Base-by-base conservation (phyloP, 1,140 invertebrate genomes). In the Drosophila kanapiae region DNA sequence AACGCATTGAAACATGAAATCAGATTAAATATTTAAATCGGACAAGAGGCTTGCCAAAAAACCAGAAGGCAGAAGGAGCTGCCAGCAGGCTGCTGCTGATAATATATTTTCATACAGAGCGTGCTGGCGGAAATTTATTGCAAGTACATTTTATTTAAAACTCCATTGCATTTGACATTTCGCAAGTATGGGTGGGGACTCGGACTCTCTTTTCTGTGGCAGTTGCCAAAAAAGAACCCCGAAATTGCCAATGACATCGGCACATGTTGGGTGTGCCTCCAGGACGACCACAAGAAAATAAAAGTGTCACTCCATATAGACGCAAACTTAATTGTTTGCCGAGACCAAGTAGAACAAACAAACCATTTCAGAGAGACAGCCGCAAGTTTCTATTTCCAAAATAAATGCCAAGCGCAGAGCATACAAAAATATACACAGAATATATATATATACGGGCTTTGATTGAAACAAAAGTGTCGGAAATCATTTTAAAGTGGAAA, bases 11-110 rank as follows among this genome's bases (percentile, higher is more conserved):
- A 91, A 77, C 70, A 84, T 88, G 72, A 88, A 88, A 88, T 90
- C 85, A 81, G 82, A 80, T 91, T 91, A 91, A 86, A 91, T 91
- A 91, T 91, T 91, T 91, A 91, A 91, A 91, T 80, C 72, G 60
- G 63, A 59, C 65, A 64, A 77, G 58, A 75, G 83, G 83, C 79
- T 71, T 47, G 67, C 75, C 83, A 79, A 76, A 78, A 79, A 45
- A 64, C 48, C 42, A 72, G 43, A 10, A 56, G 40, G 51, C 45
- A 60, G 42, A 13, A 58, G 42, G 16, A 54, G 47, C 56, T 64
- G 35, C 58, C 38, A 47, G 53, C 33, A 37, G 69, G 69, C 40
- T 70, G 43, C 59, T 45, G 42, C 59, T 45, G 42, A 75, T 64
- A 75, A 51, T 42, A 45, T 60, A 63, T 62, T 65, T 80, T 53